Evolutionary conservation across 1,140 invertebrate genomes (phyloP), one percentile per base, ranked within the genome.

Genomic region (Calliopsis andreniformis): DNA sequence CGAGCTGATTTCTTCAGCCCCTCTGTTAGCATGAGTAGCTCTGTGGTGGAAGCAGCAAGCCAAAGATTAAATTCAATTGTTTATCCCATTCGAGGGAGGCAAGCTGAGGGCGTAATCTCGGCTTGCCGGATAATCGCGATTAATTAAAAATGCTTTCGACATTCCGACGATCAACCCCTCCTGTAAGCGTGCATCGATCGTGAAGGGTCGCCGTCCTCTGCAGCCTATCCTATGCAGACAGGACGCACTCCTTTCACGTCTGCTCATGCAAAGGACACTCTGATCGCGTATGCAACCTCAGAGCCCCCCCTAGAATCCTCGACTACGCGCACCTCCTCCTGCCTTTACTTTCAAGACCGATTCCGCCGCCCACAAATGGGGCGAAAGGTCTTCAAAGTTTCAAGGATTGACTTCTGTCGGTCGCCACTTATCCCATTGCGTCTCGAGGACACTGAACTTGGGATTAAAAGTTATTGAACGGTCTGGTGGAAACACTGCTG

Each of bases 261-360:
- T 67, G 76, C 35, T 68, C 69, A 62, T 64, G 69, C 56, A 78
- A 78, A 79, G 67, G 77, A 67, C 49, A 42, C 77, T 72, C 68
- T 63, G 68, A 63, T 78, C 76, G 71, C 51, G 72, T 76, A 76
- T 76, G 72, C 72, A 76, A 42, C 42, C 42, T 43, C 51, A 30
- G 23, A 76, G 64, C 25, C 72, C 59, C 72, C 43, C 30, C 72
- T 69, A 64, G 72, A 51, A 76, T 59, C 32, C 53, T 59, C 51
- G 43, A 30, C 3, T 39, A 39, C 35, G 35, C 10, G 35, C 10
- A 39, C 42, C 51, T 25, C 59, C 39, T 53, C 16, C n/a, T 32
- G 32, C 45, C 49, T 77, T 77, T 71, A 68, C n/a, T n/a, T 71
- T 63, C 58, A 56, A 39, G 35, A 18, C 14, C 39, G 59, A 25